Evolutionary conservation across 2,113 vertebrate species (phyloP).

Genomic region (Phyllostomus discolor): DNA sequence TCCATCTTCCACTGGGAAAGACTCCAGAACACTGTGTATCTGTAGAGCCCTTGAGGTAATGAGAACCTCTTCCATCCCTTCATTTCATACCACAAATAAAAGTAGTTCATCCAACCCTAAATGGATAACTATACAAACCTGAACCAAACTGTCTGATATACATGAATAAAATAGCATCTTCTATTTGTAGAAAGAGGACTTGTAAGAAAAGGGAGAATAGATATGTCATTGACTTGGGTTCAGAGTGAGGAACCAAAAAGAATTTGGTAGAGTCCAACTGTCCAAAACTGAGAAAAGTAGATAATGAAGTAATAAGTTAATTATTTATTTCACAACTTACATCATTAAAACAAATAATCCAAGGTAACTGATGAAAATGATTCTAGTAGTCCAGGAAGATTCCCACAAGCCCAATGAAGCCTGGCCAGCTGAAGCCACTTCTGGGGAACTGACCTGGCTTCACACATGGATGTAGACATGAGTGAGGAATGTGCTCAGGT

Average conservation of each 20-base stretch:
- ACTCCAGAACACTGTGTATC: background rate
- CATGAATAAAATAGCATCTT: background rate
- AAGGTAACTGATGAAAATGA: background rate
- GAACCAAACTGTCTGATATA: background rate
- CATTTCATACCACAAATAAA: background rate
- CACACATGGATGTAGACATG: background rate
- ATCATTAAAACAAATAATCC: background rate
- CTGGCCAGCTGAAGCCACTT: background rate
- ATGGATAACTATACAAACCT: background rate
- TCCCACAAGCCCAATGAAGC: background rate
- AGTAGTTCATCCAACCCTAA: background rate
- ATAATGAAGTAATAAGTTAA: background rate
- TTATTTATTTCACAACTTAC: background rate
- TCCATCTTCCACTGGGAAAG: background rate
- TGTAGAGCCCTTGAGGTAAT: background rate
- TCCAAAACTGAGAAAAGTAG: background rate
- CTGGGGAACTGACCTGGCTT: background rate
- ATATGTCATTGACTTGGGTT: background rate
- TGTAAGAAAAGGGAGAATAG: background rate
- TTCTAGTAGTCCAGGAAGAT: background rate
- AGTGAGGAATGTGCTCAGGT: background rate
- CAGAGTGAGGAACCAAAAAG: background rate
- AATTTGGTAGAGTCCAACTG: background rate
- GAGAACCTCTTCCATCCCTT: background rate
- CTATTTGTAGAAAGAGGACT: background rate